Evolutionary conservation across 2,888 invertebrate genomes (phyloP).

Genomic region (Diploptera punctata): DNA sequence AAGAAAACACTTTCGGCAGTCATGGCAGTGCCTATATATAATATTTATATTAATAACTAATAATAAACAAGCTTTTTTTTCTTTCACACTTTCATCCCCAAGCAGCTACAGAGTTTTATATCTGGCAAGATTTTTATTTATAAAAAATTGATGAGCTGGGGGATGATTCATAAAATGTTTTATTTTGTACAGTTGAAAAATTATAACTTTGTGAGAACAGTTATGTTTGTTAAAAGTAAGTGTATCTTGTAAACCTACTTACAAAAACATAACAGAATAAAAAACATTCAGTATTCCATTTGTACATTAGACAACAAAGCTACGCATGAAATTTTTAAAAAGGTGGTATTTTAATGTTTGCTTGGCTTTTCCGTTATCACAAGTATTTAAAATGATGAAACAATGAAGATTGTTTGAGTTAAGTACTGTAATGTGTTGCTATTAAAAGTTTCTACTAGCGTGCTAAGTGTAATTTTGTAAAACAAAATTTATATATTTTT

Average conservation of each 20-base stretch:
- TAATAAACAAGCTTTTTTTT: conserved; percentile 18
- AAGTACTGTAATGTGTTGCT: conserved; percentile 5
- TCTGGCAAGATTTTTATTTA: conserved; percentile 13
- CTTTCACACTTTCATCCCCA: conserved; percentile 11
- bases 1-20: conserved; percentile 15
- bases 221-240: neutral
- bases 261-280: neutral
- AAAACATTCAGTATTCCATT: conserved; percentile 9
- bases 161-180: conserved; percentile 20
- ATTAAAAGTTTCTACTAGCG: neutral
- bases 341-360: neutral
- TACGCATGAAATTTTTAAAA: neutral
- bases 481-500: conserved; percentile 17
- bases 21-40: conserved; percentile 34
- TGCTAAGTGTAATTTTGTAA: conserved; percentile 5
- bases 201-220: neutral
- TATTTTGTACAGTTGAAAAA: conserved; percentile 20
- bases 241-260: neutral
- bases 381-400: neutral
- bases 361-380: conserved; percentile 9
- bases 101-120: conserved; percentile 24
- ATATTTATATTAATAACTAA: conserved; percentile 27
- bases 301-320: conserved; percentile 9
- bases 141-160: neutral
- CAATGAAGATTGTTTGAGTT: neutral